Conservation (phyloP, 1,140 invertebrate genomes). For the Metaphire vulgaris region DNA sequence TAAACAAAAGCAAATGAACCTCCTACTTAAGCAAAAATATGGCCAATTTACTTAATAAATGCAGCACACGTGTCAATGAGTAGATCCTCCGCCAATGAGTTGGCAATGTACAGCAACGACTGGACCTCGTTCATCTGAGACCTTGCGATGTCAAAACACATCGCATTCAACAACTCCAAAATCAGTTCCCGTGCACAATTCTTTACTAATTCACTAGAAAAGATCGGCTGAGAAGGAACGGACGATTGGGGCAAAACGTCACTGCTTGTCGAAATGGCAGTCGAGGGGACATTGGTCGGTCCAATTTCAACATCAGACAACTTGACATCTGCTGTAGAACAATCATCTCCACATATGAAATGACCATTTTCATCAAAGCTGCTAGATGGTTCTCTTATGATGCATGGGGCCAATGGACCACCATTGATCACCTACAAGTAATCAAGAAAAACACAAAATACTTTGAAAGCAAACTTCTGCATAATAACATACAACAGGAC, state of each 20-base stretch:
- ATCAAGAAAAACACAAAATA: no score
- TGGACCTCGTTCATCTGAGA: not conserved
- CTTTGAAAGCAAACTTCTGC: no score
- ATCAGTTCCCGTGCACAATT: not conserved
- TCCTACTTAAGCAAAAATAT: no score
- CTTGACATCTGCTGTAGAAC: not conserved
- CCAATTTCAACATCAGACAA: not conserved
- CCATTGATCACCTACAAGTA: not conserved
- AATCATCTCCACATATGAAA: not conserved
- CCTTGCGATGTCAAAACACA: not conserved
- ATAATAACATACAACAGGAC: not conserved
- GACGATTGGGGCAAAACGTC: not conserved
- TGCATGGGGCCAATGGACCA: not conserved
- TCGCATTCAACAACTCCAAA: not conserved
- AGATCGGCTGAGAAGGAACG: not conserved
- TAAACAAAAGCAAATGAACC: no score
- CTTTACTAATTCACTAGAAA: not conserved
- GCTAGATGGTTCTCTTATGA: not conserved
- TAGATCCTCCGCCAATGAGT: not conserved
- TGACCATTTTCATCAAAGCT: slow-evolving; percentile 1
- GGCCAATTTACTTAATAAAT: not conserved
- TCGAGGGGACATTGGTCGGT: not conserved
- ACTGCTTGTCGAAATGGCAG: not conserved
- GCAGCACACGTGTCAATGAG: not conserved
- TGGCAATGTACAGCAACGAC: not conserved